These are phyloP conservation scores for Metallyticus violacea DNA, from an alignment of 2,888 invertebrate genomes.

Conservation along the genomic window DNA sequence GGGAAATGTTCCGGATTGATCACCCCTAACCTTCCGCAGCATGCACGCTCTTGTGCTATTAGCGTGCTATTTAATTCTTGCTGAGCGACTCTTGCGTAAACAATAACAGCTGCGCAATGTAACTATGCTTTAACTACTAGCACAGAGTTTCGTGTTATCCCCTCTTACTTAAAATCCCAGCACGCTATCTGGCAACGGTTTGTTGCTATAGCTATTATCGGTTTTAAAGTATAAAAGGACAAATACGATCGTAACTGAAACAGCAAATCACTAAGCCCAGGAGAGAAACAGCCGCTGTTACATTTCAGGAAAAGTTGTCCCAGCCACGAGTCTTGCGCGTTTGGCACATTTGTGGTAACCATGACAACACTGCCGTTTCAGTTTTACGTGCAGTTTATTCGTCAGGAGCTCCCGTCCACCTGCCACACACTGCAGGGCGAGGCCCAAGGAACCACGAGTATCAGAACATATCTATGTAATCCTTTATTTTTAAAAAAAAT, in stretches of 20 bases:
- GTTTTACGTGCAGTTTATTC: not conserved
- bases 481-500: no score
- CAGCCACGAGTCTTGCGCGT: not conserved
- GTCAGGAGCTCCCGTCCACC: not conserved
- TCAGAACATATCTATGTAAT: no score
- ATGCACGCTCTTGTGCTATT: not conserved
- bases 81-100: not conserved
- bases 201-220: no score
- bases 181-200: no score
- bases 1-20: no score
- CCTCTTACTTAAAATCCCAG: not conserved
- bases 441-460: no score
- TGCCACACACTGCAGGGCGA: not conserved
- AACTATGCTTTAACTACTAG: not conserved
- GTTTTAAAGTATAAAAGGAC: no score
- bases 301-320: not conserved
- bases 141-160: not conserved
- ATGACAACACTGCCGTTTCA: not conserved
- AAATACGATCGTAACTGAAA: not conserved
- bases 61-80: not conserved
- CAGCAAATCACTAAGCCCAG: not conserved
- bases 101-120: no score
- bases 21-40: not conserved
- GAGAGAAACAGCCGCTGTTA: not conserved
- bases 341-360: not conserved